These are phyloP conservation scores for Nezara viridula DNA, from an alignment of 2,888 invertebrate genomes.

Conservation along the genomic window DNA sequence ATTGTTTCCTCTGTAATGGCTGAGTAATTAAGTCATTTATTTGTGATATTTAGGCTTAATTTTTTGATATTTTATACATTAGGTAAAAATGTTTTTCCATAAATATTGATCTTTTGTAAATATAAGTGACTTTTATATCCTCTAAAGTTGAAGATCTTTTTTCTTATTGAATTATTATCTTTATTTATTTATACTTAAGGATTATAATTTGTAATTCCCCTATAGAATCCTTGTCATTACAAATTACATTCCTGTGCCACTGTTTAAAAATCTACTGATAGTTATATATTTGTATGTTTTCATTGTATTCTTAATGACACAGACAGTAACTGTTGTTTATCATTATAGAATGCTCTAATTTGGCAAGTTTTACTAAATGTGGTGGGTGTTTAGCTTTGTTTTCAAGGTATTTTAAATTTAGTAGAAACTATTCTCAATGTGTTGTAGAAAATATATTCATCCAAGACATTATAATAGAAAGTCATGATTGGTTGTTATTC, in stretches of 20 bases:
- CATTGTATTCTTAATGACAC: neutral
- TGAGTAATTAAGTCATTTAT: neutral
- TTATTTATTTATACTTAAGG: neutral
- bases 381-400: neutral
- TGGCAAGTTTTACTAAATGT: neutral
- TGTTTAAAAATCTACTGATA: neutral
- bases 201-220: neutral
- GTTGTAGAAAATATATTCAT: neutral
- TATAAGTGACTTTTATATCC: neutral
- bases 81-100: neutral
- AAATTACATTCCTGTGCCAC: neutral
- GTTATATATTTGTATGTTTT: neutral
- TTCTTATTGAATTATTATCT: neutral
- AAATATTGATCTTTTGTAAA: neutral
- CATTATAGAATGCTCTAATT: neutral
- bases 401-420: neutral
- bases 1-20: neutral
- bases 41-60: conserved; percentile 5
- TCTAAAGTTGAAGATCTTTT: neutral
- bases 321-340: neutral
- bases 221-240: neutral
- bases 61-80: neutral
- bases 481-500: neutral
- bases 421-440: neutral
- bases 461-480: neutral